Base-by-base conservation (phyloP, 2,797 vertebrate genomes). In the Sebastes paucispinis region DNA sequence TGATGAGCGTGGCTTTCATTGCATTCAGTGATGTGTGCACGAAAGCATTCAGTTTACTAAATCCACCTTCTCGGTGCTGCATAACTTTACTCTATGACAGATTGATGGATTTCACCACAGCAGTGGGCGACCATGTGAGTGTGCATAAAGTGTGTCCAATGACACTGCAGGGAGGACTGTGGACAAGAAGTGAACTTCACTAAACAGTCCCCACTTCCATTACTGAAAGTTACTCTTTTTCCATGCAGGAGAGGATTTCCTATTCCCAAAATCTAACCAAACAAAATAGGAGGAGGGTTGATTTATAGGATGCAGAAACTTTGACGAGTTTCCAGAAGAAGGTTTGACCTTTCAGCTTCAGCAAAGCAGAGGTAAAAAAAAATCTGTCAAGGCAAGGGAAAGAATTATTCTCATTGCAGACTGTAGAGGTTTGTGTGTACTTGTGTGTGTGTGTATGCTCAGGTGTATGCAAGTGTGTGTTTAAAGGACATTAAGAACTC, bases 21-120 rank as follows among this genome's bases (percentile, higher is more conserved):
- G 24, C 24, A 25, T 69, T 54, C 59, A 73, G 20, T 8, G 36
- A 72, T 13, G 22, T 14, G 13, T 7, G 20, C 47, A 43, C 7
- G 12, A 60, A 52, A 55, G 20, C n/a, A 25, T 20, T 64, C 8
- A 25, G 55, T 75, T 67, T 39, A 50, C 11, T 47, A 52, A 72
- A 39, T 69, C 59, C 59, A 43, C 50, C 70, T 50, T 25, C 32
- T 39, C 18, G 8, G 14, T 39, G 12, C 4, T 5, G 62, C 58
- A 2, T 25, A 31, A 55, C 52, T 69, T 62, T 8, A 64, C 47
- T 76, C 24, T 50, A 4, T 69, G 87, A 85, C 82, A 83, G 64
- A 73, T 69, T 83, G 80, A 89, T 87, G 82, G 82, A 89, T 83
- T 71, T 84, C 67, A 71, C 11, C 20, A 47, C 66, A 75, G 57